Evolutionary conservation across 2,888 invertebrate species (phyloP).

Genomic region (Coelinius sp.): DNA sequence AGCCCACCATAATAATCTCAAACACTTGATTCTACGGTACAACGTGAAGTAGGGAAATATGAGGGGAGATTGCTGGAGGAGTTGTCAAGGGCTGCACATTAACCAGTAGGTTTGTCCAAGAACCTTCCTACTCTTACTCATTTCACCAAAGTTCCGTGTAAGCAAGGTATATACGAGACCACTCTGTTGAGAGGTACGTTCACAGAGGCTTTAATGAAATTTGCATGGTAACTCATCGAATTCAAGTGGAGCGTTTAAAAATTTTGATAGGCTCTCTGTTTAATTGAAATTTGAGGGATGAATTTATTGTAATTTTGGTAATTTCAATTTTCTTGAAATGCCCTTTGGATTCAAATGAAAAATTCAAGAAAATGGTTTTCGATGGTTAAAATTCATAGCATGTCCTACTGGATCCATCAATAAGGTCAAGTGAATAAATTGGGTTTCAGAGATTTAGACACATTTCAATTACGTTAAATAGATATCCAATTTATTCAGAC

Average conservation of each 20-base stretch:
- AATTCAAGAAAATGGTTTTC: background rate
- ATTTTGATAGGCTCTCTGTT: constrained; percentile 16
- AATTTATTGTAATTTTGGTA: background rate
- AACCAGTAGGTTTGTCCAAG: constrained; percentile 30
- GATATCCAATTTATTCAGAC: background rate
- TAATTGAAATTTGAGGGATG: constrained; percentile 1
- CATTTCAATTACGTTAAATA: constrained; percentile 14
- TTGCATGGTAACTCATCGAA: constrained; percentile 7
- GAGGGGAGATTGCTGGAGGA: constrained; percentile 26
- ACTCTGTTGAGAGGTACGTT: background rate
- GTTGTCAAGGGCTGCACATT: constrained; percentile 22
- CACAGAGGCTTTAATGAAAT: constrained; percentile 13
- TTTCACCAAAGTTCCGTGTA: constrained; percentile 14
- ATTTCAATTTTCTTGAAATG: too few species aligned
- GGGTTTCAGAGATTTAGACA: background rate
- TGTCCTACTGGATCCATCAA: background rate
- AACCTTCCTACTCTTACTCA: background rate
- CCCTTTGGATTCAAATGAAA: too few species aligned
- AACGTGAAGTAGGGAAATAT: constrained; percentile 27
- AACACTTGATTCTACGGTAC: constrained; percentile 66
- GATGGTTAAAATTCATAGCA: constrained; percentile 7
- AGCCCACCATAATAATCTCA: constrained; percentile 69
- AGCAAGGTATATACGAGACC: constrained; percentile 8
- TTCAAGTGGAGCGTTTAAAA: constrained; percentile 20
- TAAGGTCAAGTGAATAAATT: background rate